Evolutionary conservation across 2,113 vertebrate species (phyloP), one percentile per base, ranked within the genome.

Genomic region (Rhadina sibilatrix): DNA sequence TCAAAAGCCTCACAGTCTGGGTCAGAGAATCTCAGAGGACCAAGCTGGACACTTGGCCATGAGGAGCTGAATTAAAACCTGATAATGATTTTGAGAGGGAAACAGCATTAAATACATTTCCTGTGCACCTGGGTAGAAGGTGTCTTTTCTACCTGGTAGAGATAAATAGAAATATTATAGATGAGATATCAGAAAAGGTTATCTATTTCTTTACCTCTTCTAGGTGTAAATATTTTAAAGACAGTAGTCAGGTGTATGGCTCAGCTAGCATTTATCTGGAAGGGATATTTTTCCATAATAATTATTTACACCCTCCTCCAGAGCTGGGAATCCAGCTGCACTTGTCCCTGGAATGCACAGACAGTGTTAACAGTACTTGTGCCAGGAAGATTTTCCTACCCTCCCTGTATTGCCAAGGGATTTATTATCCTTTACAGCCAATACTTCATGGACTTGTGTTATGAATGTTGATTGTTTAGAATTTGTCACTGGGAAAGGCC

Each of bases 341-440:
- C 24, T 87, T 66, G 52, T 61, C 40, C 14, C 68, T 90, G 53
- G 28, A 71, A 60, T 64, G 83, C 90, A 50, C 19, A 22, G 70
- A 11, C 57, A 59, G 68, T 64, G 76, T 81, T 92, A 81, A 83
- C 68, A 40, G 11, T 53, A 35, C 28, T 79, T 65, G 70, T 79
- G 72, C 59, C 4, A 4, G 64, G 76, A 49, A 87, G 83, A 47
- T 70, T 80, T 83, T 82, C 56, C 47, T 66, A 11, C 46, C 47
- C 46, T 79, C 46, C 54, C 64, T 4, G 0, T 75, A n/a, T 66
- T 90, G 83, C 80, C 2, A 3, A 64, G 83, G 92, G 96, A 96
- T 96, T 95, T 96, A 93, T 95, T 90, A n/a, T 77, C 76, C 71
- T 82, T 83, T 86, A 37, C 47, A 88, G 83, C 30, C 89, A 37